phyloP scores from a whole-genome alignment of 1,140 invertebrate genomes.

The Scaptomyza graminum region DNA sequence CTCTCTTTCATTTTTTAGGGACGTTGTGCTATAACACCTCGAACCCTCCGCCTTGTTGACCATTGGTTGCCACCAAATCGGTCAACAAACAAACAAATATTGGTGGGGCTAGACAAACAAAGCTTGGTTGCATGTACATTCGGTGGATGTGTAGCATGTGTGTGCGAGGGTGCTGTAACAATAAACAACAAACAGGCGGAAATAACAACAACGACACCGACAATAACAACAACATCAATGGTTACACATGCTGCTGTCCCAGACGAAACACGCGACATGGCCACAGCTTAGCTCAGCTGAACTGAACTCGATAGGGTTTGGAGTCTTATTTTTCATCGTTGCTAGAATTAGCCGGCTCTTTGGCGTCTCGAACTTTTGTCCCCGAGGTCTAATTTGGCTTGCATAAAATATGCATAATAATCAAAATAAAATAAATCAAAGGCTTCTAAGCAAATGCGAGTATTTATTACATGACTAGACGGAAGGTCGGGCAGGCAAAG shows the following conservation, averaged over 20 bases:
- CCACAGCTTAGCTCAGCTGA: conserved; percentile 1
- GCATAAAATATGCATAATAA: conserved; percentile 78
- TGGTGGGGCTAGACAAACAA: conserved; percentile 72
- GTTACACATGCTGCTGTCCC: conserved; percentile 57
- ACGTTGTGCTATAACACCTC: conserved; percentile 46
- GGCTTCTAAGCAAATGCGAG: conserved; percentile 54
- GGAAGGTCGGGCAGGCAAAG: conserved; percentile 25
- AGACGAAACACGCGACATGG: conserved; percentile 40
- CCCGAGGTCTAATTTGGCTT: conserved; percentile 53
- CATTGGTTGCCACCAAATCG: conserved; percentile 74
- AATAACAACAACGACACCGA: conserved; percentile 52
- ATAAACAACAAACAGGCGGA: conserved; percentile 66
- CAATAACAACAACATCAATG: conserved; percentile 37
- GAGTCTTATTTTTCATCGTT: conserved; percentile 2
- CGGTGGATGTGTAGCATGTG: conserved; percentile 41
- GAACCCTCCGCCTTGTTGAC: conserved; percentile 44
- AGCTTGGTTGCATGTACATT: background rate
- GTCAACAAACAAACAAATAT: conserved; percentile 83
- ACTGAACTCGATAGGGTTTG: background rate
- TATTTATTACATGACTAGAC: conserved; percentile 62
- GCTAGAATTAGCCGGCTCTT: conserved; percentile 27
- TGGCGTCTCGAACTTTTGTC: conserved; percentile 33
- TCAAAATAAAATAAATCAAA: conserved; percentile 80
- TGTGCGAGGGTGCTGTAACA: conserved; percentile 59
- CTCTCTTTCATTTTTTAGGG: conserved; percentile 21